Evolutionary conservation across 2,797 vertebrate species (phyloP).

Genomic region (Ceyx erithaca): DNA sequence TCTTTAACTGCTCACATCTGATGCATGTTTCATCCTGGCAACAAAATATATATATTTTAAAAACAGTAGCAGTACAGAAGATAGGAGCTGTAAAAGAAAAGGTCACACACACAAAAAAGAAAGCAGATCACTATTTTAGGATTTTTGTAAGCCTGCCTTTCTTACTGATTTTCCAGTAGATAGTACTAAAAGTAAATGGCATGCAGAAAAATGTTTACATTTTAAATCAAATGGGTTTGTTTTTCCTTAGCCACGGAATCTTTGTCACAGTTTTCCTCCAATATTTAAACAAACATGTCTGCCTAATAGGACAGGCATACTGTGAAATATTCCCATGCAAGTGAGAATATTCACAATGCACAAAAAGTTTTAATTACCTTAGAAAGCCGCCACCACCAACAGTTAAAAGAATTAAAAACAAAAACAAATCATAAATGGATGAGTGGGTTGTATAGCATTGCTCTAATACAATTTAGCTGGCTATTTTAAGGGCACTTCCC

Average conservation of each 20-base stretch:
- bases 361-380: slow-evolving; percentile 62
- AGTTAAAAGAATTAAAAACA: slow-evolving; percentile 65
- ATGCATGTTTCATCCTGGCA: background rate
- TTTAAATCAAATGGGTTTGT: background rate
- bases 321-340: slow-evolving; percentile 62
- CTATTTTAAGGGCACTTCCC: slow-evolving; percentile 77
- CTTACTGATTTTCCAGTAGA: background rate
- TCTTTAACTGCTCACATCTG: background rate
- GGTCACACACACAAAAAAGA: background rate
- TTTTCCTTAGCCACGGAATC: background rate
- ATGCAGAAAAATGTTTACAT: background rate
- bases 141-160: background rate
- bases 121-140: background rate
- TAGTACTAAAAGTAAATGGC: background rate
- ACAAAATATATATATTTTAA: background rate
- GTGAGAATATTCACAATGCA: slow-evolving; percentile 3
- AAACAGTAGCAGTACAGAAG: background rate
- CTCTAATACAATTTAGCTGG: slow-evolving; percentile 68
- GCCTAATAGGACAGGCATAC: background rate
- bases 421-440: slow-evolving; percentile 60
- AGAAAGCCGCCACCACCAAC: slow-evolving; percentile 16
- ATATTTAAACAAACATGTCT: background rate
- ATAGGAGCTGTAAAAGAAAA: background rate
- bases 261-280: background rate
- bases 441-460: slow-evolving; percentile 47